These are phyloP conservation scores for Protomyctophum bolini DNA, from an alignment of 2,113 vertebrate genomes.

Conservation along the genomic window DNA sequence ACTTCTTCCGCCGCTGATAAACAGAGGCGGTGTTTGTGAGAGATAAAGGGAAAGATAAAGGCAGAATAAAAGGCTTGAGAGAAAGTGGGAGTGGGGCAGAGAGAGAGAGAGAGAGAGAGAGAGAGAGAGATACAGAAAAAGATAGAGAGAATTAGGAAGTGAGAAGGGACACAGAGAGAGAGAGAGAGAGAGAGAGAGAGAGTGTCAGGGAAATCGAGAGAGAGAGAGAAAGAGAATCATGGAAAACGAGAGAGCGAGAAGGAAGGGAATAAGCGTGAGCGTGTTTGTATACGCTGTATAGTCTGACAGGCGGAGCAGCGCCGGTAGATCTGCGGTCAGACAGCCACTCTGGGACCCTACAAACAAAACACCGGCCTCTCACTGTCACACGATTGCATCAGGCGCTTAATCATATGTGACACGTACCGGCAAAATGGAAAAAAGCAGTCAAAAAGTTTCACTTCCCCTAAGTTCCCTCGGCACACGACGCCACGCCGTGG, in stretches of 20 bases:
- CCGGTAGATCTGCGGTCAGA: not conserved
- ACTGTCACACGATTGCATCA: conserved; percentile 32
- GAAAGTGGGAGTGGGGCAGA: not conserved
- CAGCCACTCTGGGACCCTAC: conserved; percentile 14
- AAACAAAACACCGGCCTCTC: conserved; percentile 20
- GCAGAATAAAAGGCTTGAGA: not conserved
- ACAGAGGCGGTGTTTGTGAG: no score
- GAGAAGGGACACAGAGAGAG: not conserved
- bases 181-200: not conserved
- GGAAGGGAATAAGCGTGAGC: no score
- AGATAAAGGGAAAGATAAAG: no score
- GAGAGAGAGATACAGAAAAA: not conserved
- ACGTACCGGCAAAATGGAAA: conserved; percentile 41
- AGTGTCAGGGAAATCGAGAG: not conserved
- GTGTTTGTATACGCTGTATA: not conserved
- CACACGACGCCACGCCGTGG: not conserved
- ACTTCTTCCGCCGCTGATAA: no score
- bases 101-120: not conserved
- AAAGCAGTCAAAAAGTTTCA: conserved; percentile 43
- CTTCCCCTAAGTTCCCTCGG: conserved; percentile 25
- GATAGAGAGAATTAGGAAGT: not conserved
- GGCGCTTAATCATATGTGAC: conserved; percentile 58
- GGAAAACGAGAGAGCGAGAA: not conserved
- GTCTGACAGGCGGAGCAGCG: not conserved
- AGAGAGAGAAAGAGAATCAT: not conserved